Conservation (phyloP, 2,113 vertebrate genomes). For the human region GRCh38 chr7:113608001-113608500, state of each 20-base stretch:
- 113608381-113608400: background rate
- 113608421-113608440: background rate
- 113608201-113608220: background rate
- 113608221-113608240: conserved; percentile 7
- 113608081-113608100: background rate
- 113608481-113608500: background rate
- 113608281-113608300: background rate
- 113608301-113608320: background rate
- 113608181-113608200: background rate
- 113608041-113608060: background rate
- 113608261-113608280: background rate
- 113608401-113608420: background rate
- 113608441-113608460: background rate
- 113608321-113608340: background rate
- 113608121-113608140: background rate
- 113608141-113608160: background rate
- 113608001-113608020: background rate
- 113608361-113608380: background rate
- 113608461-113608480: background rate
- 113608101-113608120: background rate
- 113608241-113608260: background rate
- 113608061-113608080: background rate
- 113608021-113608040: background rate
- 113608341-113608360: background rate
- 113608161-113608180: background rate